Base-by-base conservation (phyloP, 2,113 vertebrate species). In the Eonycteris spelaea region DNA sequence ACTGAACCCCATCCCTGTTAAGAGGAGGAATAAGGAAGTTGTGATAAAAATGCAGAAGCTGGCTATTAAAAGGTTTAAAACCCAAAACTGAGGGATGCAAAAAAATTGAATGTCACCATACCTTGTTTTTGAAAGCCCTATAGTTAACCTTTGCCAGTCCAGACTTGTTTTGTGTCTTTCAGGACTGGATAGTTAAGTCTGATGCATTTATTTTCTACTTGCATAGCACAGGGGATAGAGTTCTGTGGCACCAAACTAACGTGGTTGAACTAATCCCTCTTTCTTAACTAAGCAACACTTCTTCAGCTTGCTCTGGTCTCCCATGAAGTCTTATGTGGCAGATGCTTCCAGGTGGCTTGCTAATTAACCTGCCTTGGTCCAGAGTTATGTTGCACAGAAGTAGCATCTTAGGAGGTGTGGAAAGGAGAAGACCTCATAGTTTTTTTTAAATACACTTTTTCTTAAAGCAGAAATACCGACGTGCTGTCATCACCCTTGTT, bases 51-150 rank as follows among this genome's bases (percentile, higher is more conserved):
- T 77, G 38, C 26, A 86, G 61, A 78, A 53, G 86, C 38, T 92
- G 71, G 48, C 53, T 70, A 89, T 70, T 40, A 95, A 89, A 94
- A 94, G 21, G 30, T 86, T 94, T 86, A 74, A 74, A 94, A 83
- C 28, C 40, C 55, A 7, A 77, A 92, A 70, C 26, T 61, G 78
- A 89, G 53, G 74, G 43, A 75, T 86, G 22, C 53, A 79, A 48
- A 61, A 74, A 61, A 24, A 12, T 71, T 53, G 38, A 77, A 43
- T n/a, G 51, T 93, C 51, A 68, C 57, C 73, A 18, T 79, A 78
- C 38, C 43, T 91, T 88, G 30, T 61, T 59, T 70, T 71, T 78
- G 91, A 84, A 86, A 92, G 85, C 28, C 26, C 57, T 85, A 0
- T 30, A 12, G 77, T 85, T 89, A 79, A 86, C 65, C 26, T 88